Evolutionary conservation across 2,113 vertebrate species (phyloP), one percentile per base, ranked within the genome.

Genomic region (Pollachius pollachius): DNA sequence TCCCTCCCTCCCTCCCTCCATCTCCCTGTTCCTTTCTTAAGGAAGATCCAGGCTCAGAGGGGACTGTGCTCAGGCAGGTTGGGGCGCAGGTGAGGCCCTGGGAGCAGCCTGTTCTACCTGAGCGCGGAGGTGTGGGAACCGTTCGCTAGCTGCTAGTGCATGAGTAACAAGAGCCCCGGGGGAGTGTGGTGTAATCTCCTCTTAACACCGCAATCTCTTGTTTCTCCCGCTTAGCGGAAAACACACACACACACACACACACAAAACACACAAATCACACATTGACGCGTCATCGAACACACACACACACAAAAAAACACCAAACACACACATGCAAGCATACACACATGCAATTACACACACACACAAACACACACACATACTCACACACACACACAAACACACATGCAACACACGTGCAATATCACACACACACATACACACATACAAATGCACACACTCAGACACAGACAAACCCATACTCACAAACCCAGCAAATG

Each of bases 121-220:
- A 74, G 73, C 68, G 80, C 77, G 75, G 68, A 88, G 90, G 89
- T 92, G 92, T 93, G 92, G 92, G 92, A 93, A 93, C 89, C 81
- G 34, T 72, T 73, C 77, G 19, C 67, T 72, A 65, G 62, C 70
- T 81, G 91, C 73, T 88, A 89, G 89, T 88, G 85, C 92, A 91
- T 89, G 90, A 92, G 91, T 89, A 91, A 91, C 85, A 86, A 85
- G 85, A 80, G 85, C 87, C 89, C 83, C 68, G 76, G 88, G 91
- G 90, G 87, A 90, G 89, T 87, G 89, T 91, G 92, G 79, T 65
- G 77, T 91, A 92, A 93, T 90, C 91, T 91, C 82, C 60, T 75
- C 75, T 23, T 84, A 89, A 89, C 85, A 71, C 88, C 86, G 75
- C 67, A 37, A 80, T 87, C 84, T 79, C 76, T 70, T 87, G 68